Evolutionary conservation across 1,140 invertebrate genomes (phyloP).

Genomic region (Temnothorax nylanderi): DNA sequence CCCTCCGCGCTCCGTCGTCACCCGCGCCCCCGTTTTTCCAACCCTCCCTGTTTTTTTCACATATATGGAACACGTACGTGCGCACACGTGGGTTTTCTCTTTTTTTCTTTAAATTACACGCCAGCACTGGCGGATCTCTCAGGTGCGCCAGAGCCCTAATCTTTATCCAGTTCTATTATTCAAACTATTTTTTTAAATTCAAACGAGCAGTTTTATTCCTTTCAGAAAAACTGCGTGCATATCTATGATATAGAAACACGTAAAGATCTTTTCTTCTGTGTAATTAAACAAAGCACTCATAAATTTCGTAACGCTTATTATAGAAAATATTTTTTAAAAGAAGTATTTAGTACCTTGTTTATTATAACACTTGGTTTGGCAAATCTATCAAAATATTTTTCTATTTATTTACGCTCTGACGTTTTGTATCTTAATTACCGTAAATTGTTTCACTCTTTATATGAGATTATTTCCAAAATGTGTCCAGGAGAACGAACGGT

Average conservation of each 20-base stretch:
- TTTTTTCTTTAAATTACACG: constrained; percentile 2
- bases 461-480: background rate
- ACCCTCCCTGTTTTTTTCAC: background rate
- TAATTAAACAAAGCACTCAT: background rate
- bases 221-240: background rate
- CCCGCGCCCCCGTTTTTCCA: constrained; percentile 25
- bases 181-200: constrained; percentile 16
- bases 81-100: constrained; percentile 7
- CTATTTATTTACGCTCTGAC: background rate
- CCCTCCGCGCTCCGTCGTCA: constrained; percentile 1
- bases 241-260: constrained; percentile 24
- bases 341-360: background rate
- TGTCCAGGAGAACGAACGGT: background rate
- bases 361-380: background rate
- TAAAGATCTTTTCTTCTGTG: background rate
- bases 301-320: background rate
- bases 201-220: background rate
- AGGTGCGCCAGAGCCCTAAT: background rate
- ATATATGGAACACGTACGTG: background rate
- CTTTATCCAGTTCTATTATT: background rate
- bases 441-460: background rate
- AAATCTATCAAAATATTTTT: background rate
- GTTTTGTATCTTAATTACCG: constrained; percentile 10
- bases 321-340: background rate
- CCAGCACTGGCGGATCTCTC: background rate